Evolutionary conservation across 2,888 invertebrate genomes (phyloP), one percentile per base, ranked within the genome.

Genomic region (Teleiodes luculella): DNA sequence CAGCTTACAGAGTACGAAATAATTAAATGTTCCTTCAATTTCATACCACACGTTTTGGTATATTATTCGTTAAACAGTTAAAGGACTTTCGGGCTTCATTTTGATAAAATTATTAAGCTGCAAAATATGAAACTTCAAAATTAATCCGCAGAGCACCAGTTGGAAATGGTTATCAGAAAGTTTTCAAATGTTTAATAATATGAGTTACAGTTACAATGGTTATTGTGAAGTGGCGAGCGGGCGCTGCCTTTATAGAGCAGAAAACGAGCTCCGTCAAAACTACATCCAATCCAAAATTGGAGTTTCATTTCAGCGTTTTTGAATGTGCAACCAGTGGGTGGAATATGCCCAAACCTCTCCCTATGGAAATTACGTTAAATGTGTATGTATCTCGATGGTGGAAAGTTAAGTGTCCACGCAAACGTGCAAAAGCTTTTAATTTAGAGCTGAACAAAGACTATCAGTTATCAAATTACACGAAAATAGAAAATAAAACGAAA

Each of bases 141-240:
- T 33, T 33, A 33, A 33, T 13, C 13, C 28, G 20, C n/a, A 8
- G 18, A 43, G 7, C 28, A 28, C 43, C 6, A 28, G 6, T 43
- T 28, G 5, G 11, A 28, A n/a, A 28, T 16, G 41, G 18, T 8
- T 41, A 41, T 43, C 48, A 16, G 35, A 43, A 43, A 48, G 48
- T 48, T 48, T n/a, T 20, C 48, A 48, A 35, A 33, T 48, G 35
- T 48, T 48, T 35, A 48, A 48, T 48, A 48, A 35, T 35, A 48
- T 35, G 35, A 35, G n/a, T 51, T 52, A 30, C 41, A 35, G n/a
- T 51, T 52, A 30, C 41, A 62, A 63, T 36, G 58, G 58, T 39
- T 53, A 59, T 56, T 60, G 59, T 60, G 59, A 53, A 57, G 57
- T 56, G 60, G 56, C 57, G 55, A 53, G 51, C 57, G 14, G 10